A percentile compares a stretch with the other conserved stretches of the same genome.
phyloP scores from a whole-genome alignment of 2,888 invertebrate genomes.

The Dicycla oo region DNA sequence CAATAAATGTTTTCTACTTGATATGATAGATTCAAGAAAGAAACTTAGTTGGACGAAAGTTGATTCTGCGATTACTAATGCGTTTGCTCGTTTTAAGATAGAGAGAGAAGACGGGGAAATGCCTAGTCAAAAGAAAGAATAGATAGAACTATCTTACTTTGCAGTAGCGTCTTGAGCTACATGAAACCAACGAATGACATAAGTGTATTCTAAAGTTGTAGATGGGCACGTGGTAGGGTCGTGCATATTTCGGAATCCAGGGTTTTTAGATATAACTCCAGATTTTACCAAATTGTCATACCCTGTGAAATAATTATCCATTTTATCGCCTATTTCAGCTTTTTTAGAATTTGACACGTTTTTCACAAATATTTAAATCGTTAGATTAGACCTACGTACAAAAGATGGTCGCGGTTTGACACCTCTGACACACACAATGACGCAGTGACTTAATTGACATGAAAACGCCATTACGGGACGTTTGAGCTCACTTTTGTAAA shows the following conservation, averaged over 20 bases:
- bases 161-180: slow-evolving; percentile 16
- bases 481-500: neutral
- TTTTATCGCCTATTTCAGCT: neutral
- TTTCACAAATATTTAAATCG: neutral
- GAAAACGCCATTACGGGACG: neutral
- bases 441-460: neutral
- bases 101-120: neutral
- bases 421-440: neutral
- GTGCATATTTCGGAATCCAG: slow-evolving; percentile 60
- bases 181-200: slow-evolving; percentile 36
- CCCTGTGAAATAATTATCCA: slow-evolving; percentile 40
- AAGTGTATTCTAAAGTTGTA: slow-evolving; percentile 53
- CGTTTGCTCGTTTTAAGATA: neutral
- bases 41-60: neutral
- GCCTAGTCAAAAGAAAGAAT: neutral
- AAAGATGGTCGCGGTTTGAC: neutral
- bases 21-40: neutral
- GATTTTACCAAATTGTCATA: slow-evolving; percentile 47
- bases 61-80: neutral
- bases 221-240: slow-evolving; percentile 45
- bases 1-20: neutral
- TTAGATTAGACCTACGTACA: neutral
- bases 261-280: slow-evolving; percentile 47
- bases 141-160: slow-evolving; percentile 47
- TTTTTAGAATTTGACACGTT: neutral